A percentile compares a stretch with the other conserved stretches of the same genome.
Evolutionary conservation across 2,888 invertebrate species (phyloP).

Genomic region (Platypus cylindrus): DNA sequence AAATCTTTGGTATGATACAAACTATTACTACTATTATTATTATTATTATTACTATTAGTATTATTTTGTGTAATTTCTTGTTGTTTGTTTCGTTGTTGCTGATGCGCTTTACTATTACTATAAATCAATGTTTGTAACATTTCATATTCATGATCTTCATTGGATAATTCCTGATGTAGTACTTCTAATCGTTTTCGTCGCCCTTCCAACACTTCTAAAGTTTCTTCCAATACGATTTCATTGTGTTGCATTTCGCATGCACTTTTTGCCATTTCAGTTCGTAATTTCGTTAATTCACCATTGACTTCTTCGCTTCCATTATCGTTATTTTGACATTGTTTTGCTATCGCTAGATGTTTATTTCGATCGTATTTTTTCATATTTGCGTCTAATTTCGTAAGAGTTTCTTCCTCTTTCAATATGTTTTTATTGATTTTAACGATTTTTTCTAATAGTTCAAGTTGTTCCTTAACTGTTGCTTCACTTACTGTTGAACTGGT

Average conservation of each 20-base stretch:
- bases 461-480: conserved; percentile 46
- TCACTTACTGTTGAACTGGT: conserved; percentile 38
- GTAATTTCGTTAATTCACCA: conserved; percentile 26
- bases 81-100: conserved; percentile 16
- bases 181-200: conserved; percentile 28
- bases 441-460: conserved; percentile 61
- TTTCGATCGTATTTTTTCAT: conserved; percentile 36
- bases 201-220: conserved; percentile 28
- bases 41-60: too few relatives aligned
- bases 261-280: conserved; percentile 34
- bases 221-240: conserved; percentile 33
- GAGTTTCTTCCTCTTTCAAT: conserved; percentile 58
- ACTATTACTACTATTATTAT: conserved; percentile 12
- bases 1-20: conserved; percentile 36
- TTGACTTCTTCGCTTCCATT: conserved; percentile 26
- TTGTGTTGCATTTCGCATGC: conserved; percentile 37
- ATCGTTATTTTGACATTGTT: too few relatives aligned
- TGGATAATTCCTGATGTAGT: conserved; percentile 29
- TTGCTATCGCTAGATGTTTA: conserved; percentile 34
- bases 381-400: conserved; percentile 49
- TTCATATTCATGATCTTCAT: conserved; percentile 33
- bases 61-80: conserved; percentile 6
- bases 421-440: conserved; percentile 60
- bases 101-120: too few relatives aligned
- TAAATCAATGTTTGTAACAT: conserved; percentile 34